Conservation (phyloP, 2,888 invertebrate species). For the Watsonalla binaria region DNA sequence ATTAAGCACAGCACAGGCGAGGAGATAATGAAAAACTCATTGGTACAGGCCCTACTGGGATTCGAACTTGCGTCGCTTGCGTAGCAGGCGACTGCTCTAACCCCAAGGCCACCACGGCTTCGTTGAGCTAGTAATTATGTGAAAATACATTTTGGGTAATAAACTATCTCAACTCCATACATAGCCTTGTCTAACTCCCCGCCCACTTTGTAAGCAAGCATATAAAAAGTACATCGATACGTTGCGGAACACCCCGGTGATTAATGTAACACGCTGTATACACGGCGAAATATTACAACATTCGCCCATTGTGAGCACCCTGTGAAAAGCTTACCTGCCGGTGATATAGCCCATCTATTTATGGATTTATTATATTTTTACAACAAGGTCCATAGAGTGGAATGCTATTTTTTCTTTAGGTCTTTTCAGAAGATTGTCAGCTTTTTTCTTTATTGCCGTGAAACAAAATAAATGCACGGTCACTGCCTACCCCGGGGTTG, state of each 20-base stretch:
- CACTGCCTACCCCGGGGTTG: no score
- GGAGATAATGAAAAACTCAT: no score
- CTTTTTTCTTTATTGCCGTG: no score
- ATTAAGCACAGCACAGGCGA: no score
- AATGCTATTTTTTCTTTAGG: not conserved
- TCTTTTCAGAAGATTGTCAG: no score
- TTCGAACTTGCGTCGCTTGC: no score
- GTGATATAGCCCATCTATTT: not conserved
- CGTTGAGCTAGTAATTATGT: no score
- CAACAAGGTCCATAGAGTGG: not conserved
- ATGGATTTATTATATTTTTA: not conserved
- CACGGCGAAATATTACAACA: not conserved
- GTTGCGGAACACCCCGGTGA: not conserved
- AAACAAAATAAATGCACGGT: no score
- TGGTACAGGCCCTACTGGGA: no score
- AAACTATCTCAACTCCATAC: not conserved
- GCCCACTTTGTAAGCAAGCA: not conserved
- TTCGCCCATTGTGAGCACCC: not conserved
- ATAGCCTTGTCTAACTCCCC: not conserved
- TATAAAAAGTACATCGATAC: not conserved
- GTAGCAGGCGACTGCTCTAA: no score
- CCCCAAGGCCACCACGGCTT: no score
- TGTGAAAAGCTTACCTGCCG: not conserved
- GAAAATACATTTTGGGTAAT: no score
- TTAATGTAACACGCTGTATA: slow-evolving; percentile 5